Evolutionary conservation across 2,113 vertebrate genomes (phyloP).

Genomic region (Prionailurus viverrinus): DNA sequence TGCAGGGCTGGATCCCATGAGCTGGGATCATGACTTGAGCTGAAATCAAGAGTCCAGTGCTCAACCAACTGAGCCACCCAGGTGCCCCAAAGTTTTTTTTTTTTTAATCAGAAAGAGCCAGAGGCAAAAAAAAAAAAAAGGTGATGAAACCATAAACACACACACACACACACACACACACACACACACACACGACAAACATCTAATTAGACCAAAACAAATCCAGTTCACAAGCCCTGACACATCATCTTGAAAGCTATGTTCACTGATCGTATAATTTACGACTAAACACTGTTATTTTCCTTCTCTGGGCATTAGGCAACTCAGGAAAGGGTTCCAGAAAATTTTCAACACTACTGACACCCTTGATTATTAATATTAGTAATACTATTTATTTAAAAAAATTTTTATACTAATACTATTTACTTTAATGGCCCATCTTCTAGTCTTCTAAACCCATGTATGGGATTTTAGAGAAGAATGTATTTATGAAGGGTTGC

Average conservation of each 20-base stretch:
- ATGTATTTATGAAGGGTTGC: neutral
- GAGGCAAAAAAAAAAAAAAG: constrained; percentile 29
- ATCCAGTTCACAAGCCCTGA: constrained; percentile 51
- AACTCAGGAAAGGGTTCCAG: constrained; percentile 62
- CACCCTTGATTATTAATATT: constrained; percentile 57
- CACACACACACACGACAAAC: neutral
- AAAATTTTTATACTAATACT: neutral
- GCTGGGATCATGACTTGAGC: too few species aligned
- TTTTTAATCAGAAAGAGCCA: constrained; percentile 7
- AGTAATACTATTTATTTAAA: constrained; percentile 62
- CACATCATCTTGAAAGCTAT: constrained; percentile 44
- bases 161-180: neutral
- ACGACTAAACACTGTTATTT: constrained; percentile 72
- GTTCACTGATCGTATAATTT: constrained; percentile 70
- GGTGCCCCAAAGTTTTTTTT: neutral
- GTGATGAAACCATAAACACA: neutral
- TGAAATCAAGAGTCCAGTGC: too few species aligned
- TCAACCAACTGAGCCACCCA: too few species aligned
- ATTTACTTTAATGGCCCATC: constrained; percentile 42
- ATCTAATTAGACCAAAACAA: constrained; percentile 62
- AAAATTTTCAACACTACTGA: constrained; percentile 66
- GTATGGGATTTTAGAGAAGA: neutral
- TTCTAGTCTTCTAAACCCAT: constrained; percentile 40
- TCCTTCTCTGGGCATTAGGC: constrained; percentile 68
- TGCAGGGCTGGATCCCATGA: too few species aligned